Evolutionary conservation across 2,888 invertebrate species (phyloP), one percentile per base, ranked within the genome.

Genomic region (Ellobium chinense): DNA sequence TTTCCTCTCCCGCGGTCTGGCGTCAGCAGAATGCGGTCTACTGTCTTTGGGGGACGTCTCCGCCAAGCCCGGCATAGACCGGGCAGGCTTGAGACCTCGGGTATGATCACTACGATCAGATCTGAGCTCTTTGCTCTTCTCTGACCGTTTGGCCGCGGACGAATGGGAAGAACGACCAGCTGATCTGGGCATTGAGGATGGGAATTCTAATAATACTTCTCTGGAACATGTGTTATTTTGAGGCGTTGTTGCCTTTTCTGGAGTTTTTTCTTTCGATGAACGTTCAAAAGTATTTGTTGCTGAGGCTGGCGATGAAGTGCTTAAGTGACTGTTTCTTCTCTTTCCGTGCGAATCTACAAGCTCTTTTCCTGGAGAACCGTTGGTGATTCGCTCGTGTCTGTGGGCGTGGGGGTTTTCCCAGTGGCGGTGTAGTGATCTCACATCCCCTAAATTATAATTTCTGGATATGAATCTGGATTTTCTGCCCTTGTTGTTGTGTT

Each of bases 141-240:
- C 76, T 36, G 54, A 34, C 66, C 34, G 27, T 36, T 76, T 65
- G 2, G 56, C 56, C 0, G 66, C 65, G 12, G 66, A 76, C 12
- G 56, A 56, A 1, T 31, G 76, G 9, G 76, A 31, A 0, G 65
- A 63, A 0, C 29, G 58, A 5, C 60, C 72, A 36, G 34, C 34
- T 34, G 65, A 76, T 29, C 24, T 65, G 21, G 65, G 76, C 76
- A 76, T 76, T 76, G 66, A 56, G 34, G 58, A 27, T 14, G 65
- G 56, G 36, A 56, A 36, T 7, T 66, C n/a, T 24, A 36, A 56
- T 36, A 27, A 24, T 7, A 27, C 29, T 5, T 76, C 66, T n/a
- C 27, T 46, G 66, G 76, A 56, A 34, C 65, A 62, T 66, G 56
- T 24, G 4, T n/a, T 29, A 1, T 7, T 9, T 3, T 46, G 39